Conservation (phyloP, 2,888 invertebrate species). For the Yponomeuta plumbellus region DNA sequence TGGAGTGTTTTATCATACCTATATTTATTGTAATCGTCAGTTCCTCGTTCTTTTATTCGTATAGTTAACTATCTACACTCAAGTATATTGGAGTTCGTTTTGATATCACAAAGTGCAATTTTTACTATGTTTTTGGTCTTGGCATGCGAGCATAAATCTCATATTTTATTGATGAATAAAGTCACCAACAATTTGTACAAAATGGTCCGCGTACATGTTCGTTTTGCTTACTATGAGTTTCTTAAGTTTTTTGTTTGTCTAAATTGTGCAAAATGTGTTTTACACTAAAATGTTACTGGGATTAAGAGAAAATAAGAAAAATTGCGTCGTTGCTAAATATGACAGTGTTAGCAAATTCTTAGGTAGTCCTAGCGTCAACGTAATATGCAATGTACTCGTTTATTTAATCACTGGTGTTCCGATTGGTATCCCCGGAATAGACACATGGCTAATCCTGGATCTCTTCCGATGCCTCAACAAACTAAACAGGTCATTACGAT, state of each 20-base stretch:
- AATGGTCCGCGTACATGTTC: background rate
- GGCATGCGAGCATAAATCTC: slow-evolving; percentile 14
- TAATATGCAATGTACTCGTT: background rate
- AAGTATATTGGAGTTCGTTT: slow-evolving; percentile 1
- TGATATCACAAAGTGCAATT: slow-evolving; percentile 8
- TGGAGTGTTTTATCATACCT: background rate
- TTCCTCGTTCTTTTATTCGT: background rate
- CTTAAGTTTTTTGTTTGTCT: background rate
- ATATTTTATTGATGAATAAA: background rate
- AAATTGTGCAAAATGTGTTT: background rate
- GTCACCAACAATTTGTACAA: background rate
- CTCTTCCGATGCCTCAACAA: no score
- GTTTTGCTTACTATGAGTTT: slow-evolving; percentile 1
- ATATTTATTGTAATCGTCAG: background rate
- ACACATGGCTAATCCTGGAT: no score
- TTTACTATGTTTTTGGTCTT: slow-evolving; percentile 13
- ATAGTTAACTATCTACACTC: background rate
- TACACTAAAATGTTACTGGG: background rate
- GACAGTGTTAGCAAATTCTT: background rate
- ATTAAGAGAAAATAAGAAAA: background rate
- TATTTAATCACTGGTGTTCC: background rate
- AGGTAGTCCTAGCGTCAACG: background rate
- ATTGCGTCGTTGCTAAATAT: background rate
- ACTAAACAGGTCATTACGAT: no score
- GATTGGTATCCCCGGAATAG: background rate